Base-by-base conservation (phyloP, 2,797 vertebrate species). In the Anguilla marmorata region DNA sequence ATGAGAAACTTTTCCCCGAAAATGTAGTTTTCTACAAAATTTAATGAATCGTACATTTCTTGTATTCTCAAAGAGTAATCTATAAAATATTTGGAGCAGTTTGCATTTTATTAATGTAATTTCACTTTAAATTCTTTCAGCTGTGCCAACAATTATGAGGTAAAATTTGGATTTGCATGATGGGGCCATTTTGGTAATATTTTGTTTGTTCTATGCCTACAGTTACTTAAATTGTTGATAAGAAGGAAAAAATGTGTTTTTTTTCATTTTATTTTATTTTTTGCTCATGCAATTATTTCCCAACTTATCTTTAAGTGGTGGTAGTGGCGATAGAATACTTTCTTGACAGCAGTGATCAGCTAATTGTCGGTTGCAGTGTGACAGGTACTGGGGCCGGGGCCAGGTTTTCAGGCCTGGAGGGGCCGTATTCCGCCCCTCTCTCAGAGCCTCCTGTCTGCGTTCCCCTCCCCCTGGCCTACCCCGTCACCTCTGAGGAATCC, bases 401-500 rank as follows among this genome's bases (percentile, higher is more conserved):
- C 76, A 80, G 5, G 41, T 7, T 80, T 41, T 48, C 16, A 48
- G 41, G 19, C 37, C 76, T 50, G 76, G 16, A 45, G 41, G 37
- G 41, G 4, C 76, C 21, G 11, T 21, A 48, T 24, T 19, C 19
- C 19, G 1, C 37, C 76, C 76, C 0, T 41, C 41, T 48, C 21
- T n/a, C 19, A 21, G n/a, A 21, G 37, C 41, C 41, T 24, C 1
- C 37, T 24, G 37, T 24, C 41, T 45, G 19, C 19, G 8, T 2
- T 50, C 76, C 76, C 76, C 41, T 2, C 37, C 41, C 41, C 72
- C 41, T 19, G 7, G 21, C 27, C 84, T 21, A 14, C 63, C 0
- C 0, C 86, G 83, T 30, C 89, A 90, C 76, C 79, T 90, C 27
- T 86, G 91, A 84, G 69, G 91, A 88, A 2, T 50, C 85, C 0